phyloP scores from a whole-genome alignment of 2,888 invertebrate genomes.

The Apamea anceps region DNA sequence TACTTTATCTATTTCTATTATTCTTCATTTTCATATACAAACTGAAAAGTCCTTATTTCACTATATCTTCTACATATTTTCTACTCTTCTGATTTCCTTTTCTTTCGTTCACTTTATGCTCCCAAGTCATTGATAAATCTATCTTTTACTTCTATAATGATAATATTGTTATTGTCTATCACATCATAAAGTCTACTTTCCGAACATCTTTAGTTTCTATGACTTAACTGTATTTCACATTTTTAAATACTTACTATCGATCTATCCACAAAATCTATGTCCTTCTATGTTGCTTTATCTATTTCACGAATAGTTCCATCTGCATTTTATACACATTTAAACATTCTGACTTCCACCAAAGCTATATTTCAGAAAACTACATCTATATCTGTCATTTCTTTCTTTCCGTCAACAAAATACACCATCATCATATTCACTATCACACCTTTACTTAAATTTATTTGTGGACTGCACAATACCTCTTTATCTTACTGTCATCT shows the following conservation, averaged over 20 bases:
- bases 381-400: background rate
- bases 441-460: background rate
- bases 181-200: background rate
- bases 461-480: background rate
- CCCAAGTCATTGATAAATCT: background rate
- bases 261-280: background rate
- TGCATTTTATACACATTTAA: background rate
- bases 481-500: background rate
- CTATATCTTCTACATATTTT: background rate
- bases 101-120: background rate
- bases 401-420: background rate
- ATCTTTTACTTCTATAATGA: background rate
- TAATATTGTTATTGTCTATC: background rate
- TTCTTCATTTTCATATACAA: background rate
- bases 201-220: background rate
- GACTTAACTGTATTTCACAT: background rate
- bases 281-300: background rate
- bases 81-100: constrained; percentile 7
- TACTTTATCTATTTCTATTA: background rate
- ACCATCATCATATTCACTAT: background rate
- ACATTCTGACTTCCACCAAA: background rate
- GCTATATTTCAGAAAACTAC: constrained; percentile 6
- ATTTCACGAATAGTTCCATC: background rate
- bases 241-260: background rate
- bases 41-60: background rate